Evolutionary conservation across 2,888 invertebrate species (phyloP), one percentile per base, ranked within the genome.

Genomic region (Drosophila nigricruria): DNA sequence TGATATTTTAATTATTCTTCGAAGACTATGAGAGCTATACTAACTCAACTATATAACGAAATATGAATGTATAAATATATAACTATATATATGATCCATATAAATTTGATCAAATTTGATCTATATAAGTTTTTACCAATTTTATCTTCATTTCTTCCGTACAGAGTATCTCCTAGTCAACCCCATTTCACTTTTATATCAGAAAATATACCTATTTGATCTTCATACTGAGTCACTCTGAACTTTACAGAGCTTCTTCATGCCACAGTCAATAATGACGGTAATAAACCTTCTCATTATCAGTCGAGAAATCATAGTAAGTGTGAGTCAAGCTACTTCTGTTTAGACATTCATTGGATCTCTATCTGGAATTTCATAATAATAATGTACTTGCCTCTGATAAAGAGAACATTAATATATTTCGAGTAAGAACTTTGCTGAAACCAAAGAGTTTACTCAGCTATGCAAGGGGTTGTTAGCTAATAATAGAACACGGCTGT

Each of bases 251-350:
- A 42, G 8, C 30, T 9, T 6, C 3, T 38, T 6, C 42, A 20
- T 20, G 20, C 2, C 20, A 38, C 27, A 43, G 27, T 16, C 14
- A 16, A 16, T 27, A 30, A 71, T 62, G 43, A 30, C 50, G 23
- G 38, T 23, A 57, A 70, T 30, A 8, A 34, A 58, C 23, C 20
- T 47, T 34, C 54, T 5, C 5, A 14, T 25, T 47, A 53, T 38
- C 57, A 8, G 20, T 3, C 18, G 3, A n/a, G 30, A 16, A 30
- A 65, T 36, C 12, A n/a, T 10, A 4, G n/a, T 4, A 18, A 30
- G 18, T 27, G 1, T 66, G 67, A 71, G 16, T 66, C 73, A 66
- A 18, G 34, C n/a, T 12, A 27, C 25, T 25, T 12, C 6, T 4
- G n/a, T 1, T 36, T 3, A 12, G 16, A 6, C 3, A 34, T 34